Base-by-base conservation (phyloP, 1,140 invertebrate genomes). In the Lasaia peninsularis region DNA sequence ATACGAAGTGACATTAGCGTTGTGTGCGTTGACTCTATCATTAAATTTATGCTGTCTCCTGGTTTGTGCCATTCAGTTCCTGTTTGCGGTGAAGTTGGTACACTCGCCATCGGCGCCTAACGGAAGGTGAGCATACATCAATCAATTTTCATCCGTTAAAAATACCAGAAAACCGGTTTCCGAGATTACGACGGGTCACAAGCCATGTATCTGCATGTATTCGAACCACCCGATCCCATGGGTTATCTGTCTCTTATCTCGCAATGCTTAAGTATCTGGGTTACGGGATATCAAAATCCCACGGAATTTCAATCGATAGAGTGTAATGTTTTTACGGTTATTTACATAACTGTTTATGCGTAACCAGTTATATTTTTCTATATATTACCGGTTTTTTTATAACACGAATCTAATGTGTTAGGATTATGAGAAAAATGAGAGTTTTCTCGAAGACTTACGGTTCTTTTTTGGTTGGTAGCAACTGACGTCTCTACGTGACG, bases 51-150 rank as follows among this genome's bases (percentile, higher is more conserved):
- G 96, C 89, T 98, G 96, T 80, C 91, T 98, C 34, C 92, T 98
- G 60, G 96, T 98, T 57, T 98, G 96, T 91, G 95, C 96, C 61
- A 96, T 97, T 71, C 97, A 98, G 90, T 97, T 97, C 90, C 92
- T 98, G 67, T 98, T 98, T 82, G 95, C 96, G 20, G 95, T 97
- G 56, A 98, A 97, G 90, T 92, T 98, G 71, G 93, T 96, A 62
- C 94, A 96, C 69, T 94, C 95, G 28, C 93, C 91, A 11, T 91
- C 75, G 81, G 93, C 88, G 77, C 92, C 83, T 84, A 92, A 81
- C 71, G 88, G 86, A 76, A 79, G 88, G 88, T 89, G 71, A 82
- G 86, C 81, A 34, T 52, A 48, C 59, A 72, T 74, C 69, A 71
- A 77, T 80, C 71, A 76, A 60, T 57, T 56, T 65, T 74, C 71